These are phyloP conservation scores for Pelagia noctiluca DNA, from an alignment of 30 jellyfish, hydroid and myxozoan species.

Conservation along the genomic window DNA sequence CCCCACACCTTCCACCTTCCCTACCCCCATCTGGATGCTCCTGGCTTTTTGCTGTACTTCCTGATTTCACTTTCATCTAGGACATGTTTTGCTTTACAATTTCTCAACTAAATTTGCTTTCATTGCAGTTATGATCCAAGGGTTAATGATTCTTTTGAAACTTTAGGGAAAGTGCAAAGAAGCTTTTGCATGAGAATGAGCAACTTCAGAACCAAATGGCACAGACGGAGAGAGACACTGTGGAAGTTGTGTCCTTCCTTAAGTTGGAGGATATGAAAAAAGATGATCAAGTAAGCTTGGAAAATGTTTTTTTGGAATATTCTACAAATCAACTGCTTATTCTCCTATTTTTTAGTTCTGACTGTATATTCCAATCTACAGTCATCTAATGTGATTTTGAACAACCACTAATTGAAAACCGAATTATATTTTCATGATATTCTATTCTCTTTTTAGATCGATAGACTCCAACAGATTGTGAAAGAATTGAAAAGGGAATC, in stretches of 20 bases:
- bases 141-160: background rate
- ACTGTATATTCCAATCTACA: conserved; percentile 3
- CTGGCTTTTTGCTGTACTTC: too few species aligned
- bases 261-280: conserved; percentile 85
- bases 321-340: too few species aligned
- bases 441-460: conserved; percentile 54
- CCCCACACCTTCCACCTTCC: too few species aligned
- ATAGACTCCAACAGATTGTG: conserved; percentile 67
- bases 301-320: background rate
- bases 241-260: conserved; percentile 78
- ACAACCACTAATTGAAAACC: too few species aligned
- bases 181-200: conserved; percentile 87
- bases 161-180: conserved; percentile 82
- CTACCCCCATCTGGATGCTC: too few species aligned
- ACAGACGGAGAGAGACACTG: conserved; percentile 90
- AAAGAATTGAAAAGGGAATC: conserved; percentile 77
- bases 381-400: too few species aligned
- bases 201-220: conserved; percentile 81
- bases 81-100: background rate
- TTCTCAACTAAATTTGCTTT: background rate
- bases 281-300: conserved; percentile 74
- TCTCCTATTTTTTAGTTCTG: too few species aligned
- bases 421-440: background rate
- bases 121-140: background rate
- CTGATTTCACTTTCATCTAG: too few species aligned